Conservation (phyloP, 2,113 vertebrate genomes). For the Crotalus tigris region DNA sequence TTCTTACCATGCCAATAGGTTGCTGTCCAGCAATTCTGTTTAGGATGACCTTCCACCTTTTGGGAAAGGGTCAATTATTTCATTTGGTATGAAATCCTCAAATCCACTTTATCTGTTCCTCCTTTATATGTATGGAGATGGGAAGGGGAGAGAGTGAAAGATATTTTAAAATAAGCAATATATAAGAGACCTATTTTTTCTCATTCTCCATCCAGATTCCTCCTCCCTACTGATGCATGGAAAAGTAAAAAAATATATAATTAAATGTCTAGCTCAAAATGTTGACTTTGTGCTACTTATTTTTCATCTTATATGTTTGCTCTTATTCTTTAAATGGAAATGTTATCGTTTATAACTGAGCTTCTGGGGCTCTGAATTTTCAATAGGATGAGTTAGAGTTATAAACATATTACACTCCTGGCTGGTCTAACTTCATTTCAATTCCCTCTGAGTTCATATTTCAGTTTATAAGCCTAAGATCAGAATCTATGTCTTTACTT, state of each 20-base stretch:
- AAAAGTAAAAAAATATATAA: background rate
- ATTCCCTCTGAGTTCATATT: background rate
- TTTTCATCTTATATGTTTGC: background rate
- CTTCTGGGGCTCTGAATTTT: background rate
- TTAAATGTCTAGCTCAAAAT: background rate
- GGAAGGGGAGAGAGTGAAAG: background rate
- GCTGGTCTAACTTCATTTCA: background rate
- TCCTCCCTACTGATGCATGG: background rate
- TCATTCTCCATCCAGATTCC: background rate
- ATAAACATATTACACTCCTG: background rate
- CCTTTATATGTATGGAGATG: background rate
- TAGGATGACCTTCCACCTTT: background rate
- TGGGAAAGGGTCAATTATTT: background rate
- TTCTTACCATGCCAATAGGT: background rate
- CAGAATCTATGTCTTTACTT: background rate
- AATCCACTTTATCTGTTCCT: background rate
- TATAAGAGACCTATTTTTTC: background rate
- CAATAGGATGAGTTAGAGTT: background rate
- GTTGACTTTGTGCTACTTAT: background rate
- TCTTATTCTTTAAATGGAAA: background rate
- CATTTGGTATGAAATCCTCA: background rate
- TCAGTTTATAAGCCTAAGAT: background rate
- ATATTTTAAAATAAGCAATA: background rate
- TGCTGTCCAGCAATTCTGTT: background rate
- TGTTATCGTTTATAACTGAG: background rate